Conservation (phyloP, 92 coral and sea anemone genomes). For the Metridium senile region DNA sequence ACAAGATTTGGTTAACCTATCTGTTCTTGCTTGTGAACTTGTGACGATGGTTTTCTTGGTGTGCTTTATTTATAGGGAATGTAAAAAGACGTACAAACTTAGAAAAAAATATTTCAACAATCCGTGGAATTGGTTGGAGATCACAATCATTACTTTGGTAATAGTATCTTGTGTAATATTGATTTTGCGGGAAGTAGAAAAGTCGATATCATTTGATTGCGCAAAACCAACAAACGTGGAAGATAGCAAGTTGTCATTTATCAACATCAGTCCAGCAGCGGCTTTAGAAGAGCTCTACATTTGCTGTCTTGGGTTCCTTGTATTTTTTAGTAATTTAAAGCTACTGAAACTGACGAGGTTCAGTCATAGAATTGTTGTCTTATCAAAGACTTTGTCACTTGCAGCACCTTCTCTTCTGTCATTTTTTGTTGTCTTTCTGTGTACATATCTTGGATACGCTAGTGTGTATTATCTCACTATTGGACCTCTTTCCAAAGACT, state of each 20-base stretch:
- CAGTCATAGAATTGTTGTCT: constrained; percentile 71
- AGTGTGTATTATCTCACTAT: constrained; percentile 60
- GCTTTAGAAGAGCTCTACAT: constrained; percentile 81
- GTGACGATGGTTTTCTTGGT: constrained; percentile 58
- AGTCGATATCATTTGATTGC: constrained; percentile 49
- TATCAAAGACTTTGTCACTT: constrained; percentile 65
- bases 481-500: constrained; percentile 63
- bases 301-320: constrained; percentile 63
- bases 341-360: constrained; percentile 88
- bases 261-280: constrained; percentile 68
- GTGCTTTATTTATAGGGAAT: constrained; percentile 61
- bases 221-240: constrained; percentile 37
- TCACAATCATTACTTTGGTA: constrained; percentile 57
- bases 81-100: constrained; percentile 62
- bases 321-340: constrained; percentile 82
- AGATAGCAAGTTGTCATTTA: constrained; percentile 47
- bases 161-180: constrained; percentile 55
- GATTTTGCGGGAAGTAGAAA: constrained; percentile 56
- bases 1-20: constrained; percentile 47
- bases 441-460: constrained; percentile 69
- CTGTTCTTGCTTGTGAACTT: constrained; percentile 73
- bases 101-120: constrained; percentile 62
- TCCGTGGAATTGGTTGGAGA: constrained; percentile 85
- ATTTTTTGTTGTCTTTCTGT: constrained; percentile 67
- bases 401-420: constrained; percentile 76